Conservation (phyloP, 2,888 invertebrate species). For the Craniophora ligustri region DNA sequence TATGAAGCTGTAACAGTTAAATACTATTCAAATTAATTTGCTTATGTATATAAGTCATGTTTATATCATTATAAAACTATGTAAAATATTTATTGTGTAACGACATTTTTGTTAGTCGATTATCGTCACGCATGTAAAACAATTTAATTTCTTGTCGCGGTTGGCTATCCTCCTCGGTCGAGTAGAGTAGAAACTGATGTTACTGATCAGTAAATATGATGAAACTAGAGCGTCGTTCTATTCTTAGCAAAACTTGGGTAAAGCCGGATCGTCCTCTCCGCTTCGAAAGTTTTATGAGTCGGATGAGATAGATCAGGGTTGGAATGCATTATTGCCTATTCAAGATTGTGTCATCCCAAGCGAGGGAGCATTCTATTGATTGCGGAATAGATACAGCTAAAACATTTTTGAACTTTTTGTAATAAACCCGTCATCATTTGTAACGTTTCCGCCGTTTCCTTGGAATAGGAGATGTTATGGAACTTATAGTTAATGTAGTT, state of each 20-base stretch:
- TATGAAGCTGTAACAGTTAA: no score
- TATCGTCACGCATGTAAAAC: no score
- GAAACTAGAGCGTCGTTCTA: slow-evolving; percentile 58
- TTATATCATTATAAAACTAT: no score
- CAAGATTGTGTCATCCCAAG: slow-evolving; percentile 73
- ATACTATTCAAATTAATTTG: no score
- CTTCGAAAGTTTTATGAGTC: slow-evolving; percentile 80
- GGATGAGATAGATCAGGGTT: slow-evolving; percentile 79
- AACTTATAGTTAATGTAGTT: slow-evolving; percentile 1
- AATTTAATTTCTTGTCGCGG: slow-evolving; percentile 24
- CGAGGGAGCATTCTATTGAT: slow-evolving; percentile 35
- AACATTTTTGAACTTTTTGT: slow-evolving; percentile 10
- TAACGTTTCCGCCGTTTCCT: background rate
- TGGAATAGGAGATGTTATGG: background rate
- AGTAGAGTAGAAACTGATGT: slow-evolving; percentile 40
- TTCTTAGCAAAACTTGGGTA: slow-evolving; percentile 71
- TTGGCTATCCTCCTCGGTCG: slow-evolving; percentile 22
- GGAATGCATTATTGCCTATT: slow-evolving; percentile 82
- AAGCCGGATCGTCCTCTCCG: slow-evolving; percentile 71
- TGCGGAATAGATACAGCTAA: slow-evolving; percentile 14
- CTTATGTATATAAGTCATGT: no score
- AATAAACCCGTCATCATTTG: slow-evolving; percentile 10
- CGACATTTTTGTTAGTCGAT: no score
- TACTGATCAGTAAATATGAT: slow-evolving; percentile 51
- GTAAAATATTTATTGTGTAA: no score